Evolutionary conservation across 2,888 invertebrate genomes (phyloP), one percentile per base, ranked within the genome.

Genomic region (Cryptus viduatorius): DNA sequence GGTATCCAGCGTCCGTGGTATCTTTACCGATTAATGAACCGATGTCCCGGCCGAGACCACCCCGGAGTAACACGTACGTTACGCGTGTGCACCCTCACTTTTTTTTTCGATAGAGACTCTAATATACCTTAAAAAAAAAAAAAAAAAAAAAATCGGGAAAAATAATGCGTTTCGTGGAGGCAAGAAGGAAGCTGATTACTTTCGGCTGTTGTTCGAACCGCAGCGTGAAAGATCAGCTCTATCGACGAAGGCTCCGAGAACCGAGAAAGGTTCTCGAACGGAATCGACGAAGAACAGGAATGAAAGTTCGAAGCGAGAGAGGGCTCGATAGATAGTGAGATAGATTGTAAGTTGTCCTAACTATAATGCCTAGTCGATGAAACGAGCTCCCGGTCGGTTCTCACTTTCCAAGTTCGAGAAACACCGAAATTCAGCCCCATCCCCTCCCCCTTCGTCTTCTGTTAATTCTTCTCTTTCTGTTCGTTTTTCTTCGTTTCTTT

Each of bases 1-100:
- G 84, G 81, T 81, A 84, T 84, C 77, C 83, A 46, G 50, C 59
- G 14, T 29, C 19, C 86, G 79, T 89, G 90, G 90, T 92, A 92
- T 92, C 92, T 91, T 90, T 86, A 86, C 89, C 93, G 92, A 93
- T 93, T 93, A 93, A 93, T 93, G 92, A 93, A 92, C 93, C 92
- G 92, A 91, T 92, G 92, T 93, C 90, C 89, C 89, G 89, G 89
- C 89, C 86, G 78, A 88, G 93, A 93, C 93, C 93, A 93, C 93
- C 93, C 92, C 89, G 92, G 87, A 88, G 91, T 88, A 89, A 89
- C 91, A 89, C 90, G 89, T 86, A 86, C 72, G 44, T 76, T 77
- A 71, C 79, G 84, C 87, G 86, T 86, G 77, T 83, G 86, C 88
- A 88, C 88, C 88, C 89, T 86, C 84, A 68, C 84, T 86, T 83